Evolutionary conservation across 1,140 invertebrate genomes (phyloP), one percentile per base, ranked within the genome.

Genomic region (Trichonephila clavipes): DNA sequence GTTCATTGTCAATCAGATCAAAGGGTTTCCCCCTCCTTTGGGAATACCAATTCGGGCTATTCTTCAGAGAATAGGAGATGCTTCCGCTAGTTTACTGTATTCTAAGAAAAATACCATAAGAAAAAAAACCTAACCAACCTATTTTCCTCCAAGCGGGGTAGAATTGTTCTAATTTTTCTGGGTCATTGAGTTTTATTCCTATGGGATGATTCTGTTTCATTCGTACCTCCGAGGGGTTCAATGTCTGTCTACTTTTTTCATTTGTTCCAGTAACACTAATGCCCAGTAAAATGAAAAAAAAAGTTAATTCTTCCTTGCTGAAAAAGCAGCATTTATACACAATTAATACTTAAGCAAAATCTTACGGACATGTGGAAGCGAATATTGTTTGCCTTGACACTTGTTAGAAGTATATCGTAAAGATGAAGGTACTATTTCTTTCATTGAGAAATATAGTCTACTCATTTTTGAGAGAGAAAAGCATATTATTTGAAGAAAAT

Each of bases 1-100:
- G 24, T 64, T 90, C 89, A 90, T 90, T 90, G 89, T 90, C 89
- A 90, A 90, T 90, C 89, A 90, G 89, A 90, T 90, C 89, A 90
- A 90, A 90, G 89, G 89, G 24, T 58, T 72, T 89, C 18, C 24
- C 28, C 51, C 89, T 82, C 89, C 77, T n/a, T 34, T 40, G 89
- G 59, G 89, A 90, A 90, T 82, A 82, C 69, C 89, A 90, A 90
- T 90, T 90, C 89, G 61, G 44, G 19, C 66, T 51, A 85, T 19
- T 88, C 64, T 89, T 89, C 61, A 16, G 64, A 21, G 77, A 90
- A 90, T 59, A 90, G 59, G 61, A 59, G 40, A 64, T 44, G 40
- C 88, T 77, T 90, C 88, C 88, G 66, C 28, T 28, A 62, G 89
- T 58, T 61, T 64, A 51, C 64, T 40, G 28, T 69, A 14, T 58